phyloP scores from a whole-genome alignment of 2,888 invertebrate genomes.

The Tinea semifulvella region DNA sequence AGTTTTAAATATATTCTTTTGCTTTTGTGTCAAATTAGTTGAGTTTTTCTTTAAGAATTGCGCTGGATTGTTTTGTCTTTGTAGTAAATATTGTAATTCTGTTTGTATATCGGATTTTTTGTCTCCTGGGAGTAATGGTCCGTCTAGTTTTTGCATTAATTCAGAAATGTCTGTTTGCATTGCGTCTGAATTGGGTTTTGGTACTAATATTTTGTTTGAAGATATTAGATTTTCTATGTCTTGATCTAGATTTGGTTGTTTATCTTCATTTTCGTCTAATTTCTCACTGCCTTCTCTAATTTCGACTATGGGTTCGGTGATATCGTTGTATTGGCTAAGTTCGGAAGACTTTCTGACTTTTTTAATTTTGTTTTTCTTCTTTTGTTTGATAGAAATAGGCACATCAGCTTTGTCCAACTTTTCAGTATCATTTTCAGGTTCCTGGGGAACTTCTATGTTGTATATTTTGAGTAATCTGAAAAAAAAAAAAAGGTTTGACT shows the following conservation, averaged over 20 bases:
- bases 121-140: constrained; percentile 39
- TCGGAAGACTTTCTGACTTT: constrained; percentile 49
- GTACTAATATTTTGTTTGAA: constrained; percentile 55
- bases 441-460: constrained; percentile 72
- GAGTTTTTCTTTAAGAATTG: constrained; percentile 40
- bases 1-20: constrained; percentile 43
- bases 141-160: constrained; percentile 36
- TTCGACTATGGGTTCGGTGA: constrained; percentile 39
- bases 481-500: no score
- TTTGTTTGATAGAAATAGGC: constrained; percentile 35
- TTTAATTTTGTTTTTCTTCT: constrained; percentile 50
- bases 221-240: constrained; percentile 62
- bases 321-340: constrained; percentile 39
- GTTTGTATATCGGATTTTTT: no score
- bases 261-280: constrained; percentile 26
- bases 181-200: constrained; percentile 29
- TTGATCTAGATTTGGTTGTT: constrained; percentile 23
- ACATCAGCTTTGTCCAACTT: constrained; percentile 33
- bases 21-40: constrained; percentile 45
- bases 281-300: constrained; percentile 31
- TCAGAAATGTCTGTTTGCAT: constrained; percentile 30
- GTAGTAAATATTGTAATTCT: constrained; percentile 52
- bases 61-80: constrained; percentile 59
- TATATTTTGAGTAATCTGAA: constrained; percentile 78
- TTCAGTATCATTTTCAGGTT: constrained; percentile 55